Conservation (phyloP, 1,140 invertebrate genomes). For the Heliconius hermathena region DNA sequence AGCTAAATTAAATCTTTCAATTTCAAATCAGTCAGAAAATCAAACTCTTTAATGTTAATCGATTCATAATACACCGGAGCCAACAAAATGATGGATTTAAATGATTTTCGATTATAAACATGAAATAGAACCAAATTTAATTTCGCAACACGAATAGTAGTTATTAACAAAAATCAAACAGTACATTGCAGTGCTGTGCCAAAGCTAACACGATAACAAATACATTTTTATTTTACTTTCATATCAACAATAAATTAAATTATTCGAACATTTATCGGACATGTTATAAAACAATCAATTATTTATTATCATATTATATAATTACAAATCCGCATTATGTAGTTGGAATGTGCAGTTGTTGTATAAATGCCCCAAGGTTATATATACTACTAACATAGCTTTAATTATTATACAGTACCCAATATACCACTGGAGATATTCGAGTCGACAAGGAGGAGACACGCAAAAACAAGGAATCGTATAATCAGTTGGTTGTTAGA, state of each 20-base stretch:
- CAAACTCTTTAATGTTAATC: neutral
- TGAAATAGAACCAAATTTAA: neutral
- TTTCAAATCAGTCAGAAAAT: too few relatives aligned
- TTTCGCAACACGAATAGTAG: neutral
- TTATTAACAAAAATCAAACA: neutral
- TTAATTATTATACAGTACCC: conserved; percentile 81
- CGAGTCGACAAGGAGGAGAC: conserved; percentile 80
- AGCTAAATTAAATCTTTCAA: too few relatives aligned
- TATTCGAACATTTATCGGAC: neutral
- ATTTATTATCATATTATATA: neutral
- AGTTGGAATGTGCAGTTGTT: conserved; percentile 33
- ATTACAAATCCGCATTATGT: neutral
- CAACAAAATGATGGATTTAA: neutral
- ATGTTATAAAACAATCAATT: neutral
- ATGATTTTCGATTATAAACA: neutral
- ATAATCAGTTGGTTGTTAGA: conserved; percentile 82
- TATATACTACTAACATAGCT: conserved; percentile 72
- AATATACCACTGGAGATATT: conserved; percentile 82
- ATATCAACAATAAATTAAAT: neutral
- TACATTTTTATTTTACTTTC: neutral
- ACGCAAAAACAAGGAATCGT: conserved; percentile 81
- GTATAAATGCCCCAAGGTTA: conserved; percentile 46
- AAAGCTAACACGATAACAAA: conserved; percentile 4
- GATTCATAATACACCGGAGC: neutral
- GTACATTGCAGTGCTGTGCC: conserved; percentile 1